A percentile compares a stretch with the other conserved stretches of the same genome.
These are phyloP conservation scores for Aphelenchoides fujianensis DNA, from an alignment of 1,140 invertebrate species.

Conservation along the genomic window DNA sequence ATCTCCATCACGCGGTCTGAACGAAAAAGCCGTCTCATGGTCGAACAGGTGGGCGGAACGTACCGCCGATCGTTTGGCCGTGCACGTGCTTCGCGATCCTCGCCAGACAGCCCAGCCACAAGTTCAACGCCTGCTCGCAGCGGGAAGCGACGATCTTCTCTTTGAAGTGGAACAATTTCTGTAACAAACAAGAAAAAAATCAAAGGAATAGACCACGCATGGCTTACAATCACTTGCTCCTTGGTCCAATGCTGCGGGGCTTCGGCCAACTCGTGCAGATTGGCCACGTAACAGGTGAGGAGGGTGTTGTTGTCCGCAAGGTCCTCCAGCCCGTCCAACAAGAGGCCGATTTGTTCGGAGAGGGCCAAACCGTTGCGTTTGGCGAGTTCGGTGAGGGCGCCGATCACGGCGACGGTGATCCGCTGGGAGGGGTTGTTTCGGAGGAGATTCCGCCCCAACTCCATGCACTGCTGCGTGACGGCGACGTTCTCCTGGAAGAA, in stretches of 20 bases:
- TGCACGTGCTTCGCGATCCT: neutral
- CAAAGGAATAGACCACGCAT: slow-evolving; percentile 14
- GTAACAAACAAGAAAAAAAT: neutral
- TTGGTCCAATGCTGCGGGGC: slow-evolving; percentile 37
- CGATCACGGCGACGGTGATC: slow-evolving; percentile 27
- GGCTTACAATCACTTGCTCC: slow-evolving; percentile 29
- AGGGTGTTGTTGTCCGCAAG: neutral
- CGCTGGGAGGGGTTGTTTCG: slow-evolving; percentile 17
- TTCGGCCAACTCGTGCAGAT: slow-evolving; percentile 31
- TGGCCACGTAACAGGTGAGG: slow-evolving; percentile 25
- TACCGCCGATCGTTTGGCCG: neutral
- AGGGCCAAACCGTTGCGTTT: slow-evolving; percentile 27
- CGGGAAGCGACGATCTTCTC: neutral
- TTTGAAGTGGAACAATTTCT: neutral
- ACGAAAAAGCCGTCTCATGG: too few relatives aligned
- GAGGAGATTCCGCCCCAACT: slow-evolving; percentile 27
- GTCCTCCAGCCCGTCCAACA: neutral
- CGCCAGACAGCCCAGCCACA: slow-evolving; percentile 13
- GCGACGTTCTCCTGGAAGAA: slow-evolving; percentile 28
- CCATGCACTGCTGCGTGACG: slow-evolving; percentile 36
- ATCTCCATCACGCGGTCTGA: too few relatives aligned
- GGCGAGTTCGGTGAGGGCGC: slow-evolving; percentile 38
- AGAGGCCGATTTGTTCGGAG: slow-evolving; percentile 33
- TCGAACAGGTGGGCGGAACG: too few relatives aligned
- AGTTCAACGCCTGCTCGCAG: neutral